Base-by-base conservation (phyloP, 2,888 invertebrate species). In the Eutolmus rufibarbis region DNA sequence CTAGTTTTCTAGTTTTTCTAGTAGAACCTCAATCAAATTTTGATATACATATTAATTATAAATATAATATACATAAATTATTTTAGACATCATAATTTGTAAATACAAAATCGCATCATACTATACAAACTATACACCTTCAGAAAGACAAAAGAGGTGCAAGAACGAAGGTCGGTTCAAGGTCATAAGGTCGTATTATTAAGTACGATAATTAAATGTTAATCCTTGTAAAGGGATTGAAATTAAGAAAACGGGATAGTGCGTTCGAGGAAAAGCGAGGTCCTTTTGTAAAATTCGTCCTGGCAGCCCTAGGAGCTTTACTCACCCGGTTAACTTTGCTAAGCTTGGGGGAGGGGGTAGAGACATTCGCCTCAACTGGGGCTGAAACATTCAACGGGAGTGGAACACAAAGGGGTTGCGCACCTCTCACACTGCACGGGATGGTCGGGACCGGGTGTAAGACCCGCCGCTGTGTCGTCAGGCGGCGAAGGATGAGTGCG, bases 261-360 rank as follows among this genome's bases (percentile, higher is more conserved):
- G 14, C 0, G 16, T 51, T 51, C 51, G 0, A 51, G 19, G n/a
- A n/a, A 19, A 51, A 51, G n/a, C 7, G n/a, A 8, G 8, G n/a
- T 37, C 76, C 19, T 76, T 76, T 34, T 34, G 9, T 14, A 19
- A 40, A 66, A 84, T 23, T 8, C 12, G 19, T 74, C 40, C 57
- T 84, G 84, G 84, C 28, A 66, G 66, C 84, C 66, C 84, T 19
- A 74, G 40, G 51, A 84, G 84, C 84, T 84, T 84, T 57, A 57
- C 40, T 34, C 74, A 84, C 66, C 31, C 66, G 19, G 81, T 81
- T 79, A 81, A 81, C 56, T 81, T 81, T 56, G 31, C 78, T n/a
- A 84, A 84, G 84, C 84, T 84, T 23, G 40, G 46, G 56, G 23
- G 31, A 28, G 74, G 66, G 34, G 28, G 34, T 5, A 84, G 23